Evolutionary conservation across 2,888 invertebrate genomes (phyloP), one percentile per base, ranked within the genome.

Genomic region (Eueremaeus valkanovi): DNA sequence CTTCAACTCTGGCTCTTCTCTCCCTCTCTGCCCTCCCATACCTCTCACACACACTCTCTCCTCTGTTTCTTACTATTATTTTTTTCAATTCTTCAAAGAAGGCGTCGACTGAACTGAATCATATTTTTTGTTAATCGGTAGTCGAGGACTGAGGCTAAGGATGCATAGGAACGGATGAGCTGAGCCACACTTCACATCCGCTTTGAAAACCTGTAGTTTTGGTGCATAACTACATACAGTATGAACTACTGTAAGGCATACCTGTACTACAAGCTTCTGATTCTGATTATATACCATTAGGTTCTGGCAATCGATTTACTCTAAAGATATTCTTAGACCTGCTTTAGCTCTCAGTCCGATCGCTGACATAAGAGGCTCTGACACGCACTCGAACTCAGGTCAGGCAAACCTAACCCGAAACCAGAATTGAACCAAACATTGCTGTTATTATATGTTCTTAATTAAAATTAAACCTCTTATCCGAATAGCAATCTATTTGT

Each of bases 161-260:
- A 58, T 58, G 58, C 29, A 70, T 29, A 66, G 31, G 36, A 66
- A 66, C 40, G 45, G 70, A 70, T 70, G 45, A 45, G 45, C 3
- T 70, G 40, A 42, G 70, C 21, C 70, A 70, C 45, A 42, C 70
- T 70, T 70, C 45, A 45, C 70, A 70, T 70, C 70, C 70, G 70
- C 45, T 70, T 70, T 36, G 27, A 42, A 40, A 42, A 70, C 70
- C 45, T 70, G 70, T 27, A 70, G 70, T 70, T 11, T 42, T 27
- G 66, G 36, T 21, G 31, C 29, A 63, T 13, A 33, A n/a, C 33
- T 33, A 33, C 5, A 36, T 5, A 8, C 6, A 36, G 6, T 36
- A 5, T 8, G 36, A 16, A 16, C 45, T 45, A n/a, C 27, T 70
- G 70, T 70, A 21, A 70, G 40, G 27, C 70, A 70, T 45, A 70